Conservation (phyloP, 2,113 vertebrate species). For the Aspiorhynchus laticeps region DNA sequence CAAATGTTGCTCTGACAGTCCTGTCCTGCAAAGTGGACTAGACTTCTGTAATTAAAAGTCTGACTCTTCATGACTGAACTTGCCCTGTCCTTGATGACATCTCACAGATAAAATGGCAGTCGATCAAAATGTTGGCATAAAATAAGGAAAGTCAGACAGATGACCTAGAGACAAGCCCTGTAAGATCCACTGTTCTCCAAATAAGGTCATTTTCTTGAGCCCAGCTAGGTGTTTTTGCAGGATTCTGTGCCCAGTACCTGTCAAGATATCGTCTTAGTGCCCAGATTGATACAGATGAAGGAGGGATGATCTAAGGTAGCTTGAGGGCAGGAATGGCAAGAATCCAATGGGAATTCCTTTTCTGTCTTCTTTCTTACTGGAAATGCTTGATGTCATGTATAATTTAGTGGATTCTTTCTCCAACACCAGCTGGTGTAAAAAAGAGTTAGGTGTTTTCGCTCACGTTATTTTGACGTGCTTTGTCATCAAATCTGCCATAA, state of each 20-base stretch:
- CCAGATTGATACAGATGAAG: conserved; percentile 36
- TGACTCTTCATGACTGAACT: neutral
- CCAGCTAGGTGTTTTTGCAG: conserved; percentile 45
- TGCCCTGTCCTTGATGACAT: neutral
- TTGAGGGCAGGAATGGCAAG: conserved; percentile 8
- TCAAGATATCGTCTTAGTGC: conserved; percentile 30
- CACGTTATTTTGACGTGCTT: conserved; percentile 30
- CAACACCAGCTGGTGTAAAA: conserved; percentile 39
- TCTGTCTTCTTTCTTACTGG: conserved; percentile 38
- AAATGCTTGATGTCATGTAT: conserved; percentile 40
- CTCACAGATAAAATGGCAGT: conserved; percentile 7
- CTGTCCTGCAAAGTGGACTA: neutral
- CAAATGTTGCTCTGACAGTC: neutral
- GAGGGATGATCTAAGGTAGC: conserved; percentile 54
- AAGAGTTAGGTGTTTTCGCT: conserved; percentile 12
- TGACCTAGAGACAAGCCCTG: conserved; percentile 7
- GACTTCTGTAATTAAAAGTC: neutral
- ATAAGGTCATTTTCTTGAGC: conserved; percentile 43
- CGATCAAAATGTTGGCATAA: conserved; percentile 23
- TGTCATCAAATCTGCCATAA: conserved; percentile 27
- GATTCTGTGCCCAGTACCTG: conserved; percentile 53
- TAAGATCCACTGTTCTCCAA: conserved; percentile 17
- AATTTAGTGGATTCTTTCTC: conserved; percentile 42
- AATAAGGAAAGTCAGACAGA: neutral
- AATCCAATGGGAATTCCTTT: conserved; percentile 47